Evolutionary conservation across 1,140 invertebrate species (phyloP), one percentile per base, ranked within the genome.

Genomic region (Zaprionus ornatus): DNA sequence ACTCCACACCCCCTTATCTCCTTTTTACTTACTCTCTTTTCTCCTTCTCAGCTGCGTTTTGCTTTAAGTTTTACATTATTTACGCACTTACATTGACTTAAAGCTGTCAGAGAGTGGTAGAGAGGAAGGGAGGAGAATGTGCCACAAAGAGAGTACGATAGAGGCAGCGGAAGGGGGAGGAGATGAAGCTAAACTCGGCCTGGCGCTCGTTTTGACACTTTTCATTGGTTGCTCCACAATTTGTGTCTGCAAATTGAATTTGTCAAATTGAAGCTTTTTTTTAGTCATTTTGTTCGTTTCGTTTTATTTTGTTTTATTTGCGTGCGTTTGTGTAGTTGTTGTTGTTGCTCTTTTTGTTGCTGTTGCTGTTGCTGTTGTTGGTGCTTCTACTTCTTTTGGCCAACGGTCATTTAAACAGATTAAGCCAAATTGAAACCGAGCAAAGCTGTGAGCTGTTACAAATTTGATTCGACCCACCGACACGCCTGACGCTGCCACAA

Each of bases 391-490:
- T 55, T 60, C 27, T 23, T 35, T 64, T 59, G 29, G 50, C 56
- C 62, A 29, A 29, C 48, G 73, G 77, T 55, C 77, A 84, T 88
- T 81, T 79, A 77, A 81, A 79, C 71, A 84, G 80, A 84, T 88
- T 88, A 81, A 80, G 60, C 55, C 75, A 83, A 88, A 84, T 84
- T 88, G 80, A 81, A 88, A 87, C 9, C 52, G 70, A 63, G 40
- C 57, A 73, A 74, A 85, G 79, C 65, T 65, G 75, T 29, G 55
- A 76, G 56, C 74, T 72, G 74, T 62, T 52, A 67, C 60, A 68
- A 73, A 77, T 77, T 73, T 77, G 23, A 62, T 65, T 69, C 56
- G 59, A 66, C 68, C 45, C 69, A 65, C 35, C 12, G 37, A 37
- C 48, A 15, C 62, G 45, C 45, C 42, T 37, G 37, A 52, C 15